Evolutionary conservation across 2,113 vertebrate genomes (phyloP).

Genomic region (Ophthalmolycus amberensis): DNA sequence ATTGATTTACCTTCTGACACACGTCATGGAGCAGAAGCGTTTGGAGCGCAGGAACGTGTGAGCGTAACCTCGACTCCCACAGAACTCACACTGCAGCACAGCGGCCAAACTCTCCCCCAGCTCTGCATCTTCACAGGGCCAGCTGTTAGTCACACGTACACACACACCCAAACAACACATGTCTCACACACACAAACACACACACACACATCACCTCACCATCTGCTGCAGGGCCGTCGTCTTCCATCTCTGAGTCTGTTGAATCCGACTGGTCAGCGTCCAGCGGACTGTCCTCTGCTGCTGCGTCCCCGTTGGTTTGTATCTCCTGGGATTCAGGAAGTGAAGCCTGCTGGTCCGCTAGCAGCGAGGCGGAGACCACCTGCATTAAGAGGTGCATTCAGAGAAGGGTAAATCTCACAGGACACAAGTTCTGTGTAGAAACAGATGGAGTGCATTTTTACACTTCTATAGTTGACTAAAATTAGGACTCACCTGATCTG

Average conservation of each 20-base stretch:
- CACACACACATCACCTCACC: slow-evolving; percentile 67
- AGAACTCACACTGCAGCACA: slow-evolving; percentile 93
- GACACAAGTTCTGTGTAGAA: neutral
- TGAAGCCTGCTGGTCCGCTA: slow-evolving; percentile 88
- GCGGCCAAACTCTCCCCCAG: slow-evolving; percentile 84
- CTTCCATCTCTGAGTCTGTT: slow-evolving; percentile 89
- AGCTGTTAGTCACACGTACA: slow-evolving; percentile 41
- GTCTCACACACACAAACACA: neutral
- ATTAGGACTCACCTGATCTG: neutral
- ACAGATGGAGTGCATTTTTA: neutral
- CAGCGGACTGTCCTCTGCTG: slow-evolving; percentile 83
- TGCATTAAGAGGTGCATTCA: slow-evolving; percentile 52
- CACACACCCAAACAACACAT: neutral
- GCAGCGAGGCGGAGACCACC: slow-evolving; percentile 88
- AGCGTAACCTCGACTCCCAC: slow-evolving; percentile 91
- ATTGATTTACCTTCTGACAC: slow-evolving; percentile 88
- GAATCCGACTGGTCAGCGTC: slow-evolving; percentile 89
- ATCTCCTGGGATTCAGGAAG: slow-evolving; percentile 86
- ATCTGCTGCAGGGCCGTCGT: slow-evolving; percentile 86
- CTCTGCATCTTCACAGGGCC: slow-evolving; percentile 81
- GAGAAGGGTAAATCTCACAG: neutral
- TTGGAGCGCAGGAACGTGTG: slow-evolving; percentile 91
- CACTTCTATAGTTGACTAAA: neutral
- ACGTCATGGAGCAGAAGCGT: slow-evolving; percentile 94
- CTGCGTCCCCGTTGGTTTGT: slow-evolving; percentile 81